These are phyloP conservation scores for Tapirus indicus DNA, from an alignment of 2,797 vertebrate species.

Conservation along the genomic window DNA sequence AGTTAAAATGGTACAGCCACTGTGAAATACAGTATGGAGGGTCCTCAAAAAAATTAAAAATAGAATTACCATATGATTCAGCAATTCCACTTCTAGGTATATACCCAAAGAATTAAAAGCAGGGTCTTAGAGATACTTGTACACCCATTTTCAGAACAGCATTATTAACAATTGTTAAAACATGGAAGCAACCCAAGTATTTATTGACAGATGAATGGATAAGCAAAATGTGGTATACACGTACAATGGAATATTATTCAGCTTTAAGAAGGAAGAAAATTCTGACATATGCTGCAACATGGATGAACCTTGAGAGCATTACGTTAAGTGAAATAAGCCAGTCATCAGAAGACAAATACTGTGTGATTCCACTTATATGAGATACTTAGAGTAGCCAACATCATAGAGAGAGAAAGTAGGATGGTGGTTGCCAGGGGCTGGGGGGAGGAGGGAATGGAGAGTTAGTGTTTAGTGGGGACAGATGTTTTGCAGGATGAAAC, in stretches of 20 bases:
- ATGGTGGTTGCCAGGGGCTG: not conserved
- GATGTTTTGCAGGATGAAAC: not conserved
- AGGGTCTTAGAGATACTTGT: not conserved
- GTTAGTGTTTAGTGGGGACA: not conserved
- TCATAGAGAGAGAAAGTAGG: not conserved
- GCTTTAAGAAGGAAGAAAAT: slow-evolving; percentile 24
- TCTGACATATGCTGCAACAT: not conserved
- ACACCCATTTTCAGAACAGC: not conserved
- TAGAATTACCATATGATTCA: not conserved
- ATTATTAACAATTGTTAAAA: slow-evolving; percentile 24
- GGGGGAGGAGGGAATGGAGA: not conserved
- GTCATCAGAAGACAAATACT: slow-evolving; percentile 14
- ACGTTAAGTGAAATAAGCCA: slow-evolving; percentile 16
- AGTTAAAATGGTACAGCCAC: not conserved
- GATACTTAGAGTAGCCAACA: not conserved
- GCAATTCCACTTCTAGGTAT: not conserved
- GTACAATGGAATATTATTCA: not conserved
- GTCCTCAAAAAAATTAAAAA: slow-evolving; percentile 2
- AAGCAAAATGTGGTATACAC: not conserved
- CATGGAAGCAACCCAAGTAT: not conserved
- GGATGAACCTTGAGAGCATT: not conserved
- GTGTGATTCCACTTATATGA: not conserved
- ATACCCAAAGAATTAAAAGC: not conserved
- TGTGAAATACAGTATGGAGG: not conserved
- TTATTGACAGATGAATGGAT: not conserved